phyloP scores from a whole-genome alignment of 2,797 vertebrate species.

The Pantherophis alleghaniensis region DNA sequence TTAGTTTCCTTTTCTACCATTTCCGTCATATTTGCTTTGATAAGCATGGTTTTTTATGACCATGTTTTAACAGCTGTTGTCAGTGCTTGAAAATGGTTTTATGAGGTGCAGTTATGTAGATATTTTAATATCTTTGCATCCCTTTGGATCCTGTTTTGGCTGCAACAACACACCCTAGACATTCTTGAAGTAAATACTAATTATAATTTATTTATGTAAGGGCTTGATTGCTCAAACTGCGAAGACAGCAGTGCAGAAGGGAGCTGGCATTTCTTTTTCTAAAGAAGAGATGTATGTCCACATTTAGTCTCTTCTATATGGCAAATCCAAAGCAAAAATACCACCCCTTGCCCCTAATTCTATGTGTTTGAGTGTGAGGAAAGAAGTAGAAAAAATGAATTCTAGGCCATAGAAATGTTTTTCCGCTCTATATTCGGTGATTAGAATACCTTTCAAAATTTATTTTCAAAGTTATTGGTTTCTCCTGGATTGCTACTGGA shows the following conservation, averaged over 20 bases:
- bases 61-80: neutral
- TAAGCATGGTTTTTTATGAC: neutral
- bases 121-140: neutral
- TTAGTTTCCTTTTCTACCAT: neutral
- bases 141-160: neutral
- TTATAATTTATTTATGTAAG: neutral
- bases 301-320: neutral
- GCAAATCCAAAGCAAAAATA: neutral
- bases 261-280: neutral
- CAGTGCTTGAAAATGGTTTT: neutral
- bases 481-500: neutral
- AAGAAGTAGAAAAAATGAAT: neutral
- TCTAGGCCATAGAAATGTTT: neutral
- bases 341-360: neutral
- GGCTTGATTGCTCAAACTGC: neutral
- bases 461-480: neutral
- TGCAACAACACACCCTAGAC: neutral
- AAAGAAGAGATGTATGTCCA: neutral
- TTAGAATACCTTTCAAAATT: neutral
- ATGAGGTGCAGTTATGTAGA: neutral
- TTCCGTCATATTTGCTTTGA: neutral
- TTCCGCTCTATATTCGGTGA: neutral
- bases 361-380: neutral
- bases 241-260: neutral
- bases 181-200: neutral